Percentiles rank a stretch among this genome's conserved stretches.
Evolutionary conservation across 2,113 vertebrate species (phyloP).

Genomic region (Felis catus): DNA sequence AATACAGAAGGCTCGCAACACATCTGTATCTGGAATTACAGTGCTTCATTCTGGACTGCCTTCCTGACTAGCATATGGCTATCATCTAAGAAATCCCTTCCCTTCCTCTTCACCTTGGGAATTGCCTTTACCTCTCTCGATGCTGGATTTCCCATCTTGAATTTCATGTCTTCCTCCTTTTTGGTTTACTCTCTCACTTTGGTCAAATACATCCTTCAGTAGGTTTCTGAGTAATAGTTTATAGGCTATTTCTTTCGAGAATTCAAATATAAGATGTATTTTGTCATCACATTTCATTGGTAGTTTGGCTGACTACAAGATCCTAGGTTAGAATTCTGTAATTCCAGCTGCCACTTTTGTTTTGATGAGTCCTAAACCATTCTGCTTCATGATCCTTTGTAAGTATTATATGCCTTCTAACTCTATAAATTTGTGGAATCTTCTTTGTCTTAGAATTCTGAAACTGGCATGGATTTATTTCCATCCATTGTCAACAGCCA

Average conservation of each 20-base stretch:
- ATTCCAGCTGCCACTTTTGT: conserved; percentile 38
- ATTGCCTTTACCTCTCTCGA: neutral
- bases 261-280: conserved; percentile 16
- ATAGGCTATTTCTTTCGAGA: neutral
- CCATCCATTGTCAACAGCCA: neutral
- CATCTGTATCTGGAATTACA: neutral
- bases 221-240: conserved; percentile 26
- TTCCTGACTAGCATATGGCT: neutral
- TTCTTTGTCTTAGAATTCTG: neutral
- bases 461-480: neutral
- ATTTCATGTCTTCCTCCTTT: neutral
- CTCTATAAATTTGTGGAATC: neutral
- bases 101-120: neutral
- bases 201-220: neutral
- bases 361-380: neutral
- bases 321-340: neutral
- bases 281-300: neutral
- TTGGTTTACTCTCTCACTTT: neutral
- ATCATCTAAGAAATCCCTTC: neutral
- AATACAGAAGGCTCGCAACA: neutral
- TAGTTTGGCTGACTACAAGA: neutral
- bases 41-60: neutral
- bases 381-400: neutral
- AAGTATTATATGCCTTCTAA: neutral
- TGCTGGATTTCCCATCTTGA: neutral